Evolutionary conservation across 2,113 vertebrate species (phyloP).

Genomic region (Eretmochelys imbricata): DNA sequence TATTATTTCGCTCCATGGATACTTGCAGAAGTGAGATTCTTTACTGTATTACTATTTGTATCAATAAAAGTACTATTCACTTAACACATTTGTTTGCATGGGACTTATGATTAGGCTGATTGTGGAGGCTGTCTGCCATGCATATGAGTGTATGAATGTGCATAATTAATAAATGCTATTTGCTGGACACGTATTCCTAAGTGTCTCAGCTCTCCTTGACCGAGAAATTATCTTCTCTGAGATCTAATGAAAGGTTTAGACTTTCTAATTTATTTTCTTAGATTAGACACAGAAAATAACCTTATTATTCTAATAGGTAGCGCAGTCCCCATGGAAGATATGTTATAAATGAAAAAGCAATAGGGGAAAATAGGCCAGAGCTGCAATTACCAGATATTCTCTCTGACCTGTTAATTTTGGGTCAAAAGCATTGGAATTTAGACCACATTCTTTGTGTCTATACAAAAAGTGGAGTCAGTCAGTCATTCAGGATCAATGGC

Average conservation of each 20-base stretch:
- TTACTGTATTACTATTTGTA: conserved; percentile 9
- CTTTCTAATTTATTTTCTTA: conserved; percentile 72
- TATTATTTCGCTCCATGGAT: conserved; percentile 34
- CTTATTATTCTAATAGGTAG: conserved; percentile 59
- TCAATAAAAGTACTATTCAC: conserved; percentile 39
- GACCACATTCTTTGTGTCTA: neutral
- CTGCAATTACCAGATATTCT: conserved; percentile 13
- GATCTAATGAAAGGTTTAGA: conserved; percentile 67
- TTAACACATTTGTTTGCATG: conserved; percentile 24
- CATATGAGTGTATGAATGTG: conserved; percentile 20
- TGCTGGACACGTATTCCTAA: conserved; percentile 14
- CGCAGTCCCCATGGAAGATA: conserved; percentile 57
- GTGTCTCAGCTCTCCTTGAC: conserved; percentile 63
- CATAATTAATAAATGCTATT: conserved; percentile 52
- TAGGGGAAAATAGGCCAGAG: conserved; percentile 62
- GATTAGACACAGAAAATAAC: conserved; percentile 73
- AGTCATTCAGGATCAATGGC: rapidly evolving
- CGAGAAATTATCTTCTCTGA: conserved; percentile 53
- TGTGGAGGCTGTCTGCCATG: neutral
- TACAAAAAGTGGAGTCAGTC: neutral
- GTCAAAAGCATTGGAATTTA: conserved; percentile 9
- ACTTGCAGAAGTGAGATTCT: conserved; percentile 47
- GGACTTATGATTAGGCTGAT: neutral
- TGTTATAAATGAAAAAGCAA: conserved; percentile 58
- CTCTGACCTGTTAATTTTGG: conserved; percentile 20